These are phyloP conservation scores for Spinibarbus caldwelli DNA, from an alignment of 2,797 vertebrate species.

Conservation along the genomic window DNA sequence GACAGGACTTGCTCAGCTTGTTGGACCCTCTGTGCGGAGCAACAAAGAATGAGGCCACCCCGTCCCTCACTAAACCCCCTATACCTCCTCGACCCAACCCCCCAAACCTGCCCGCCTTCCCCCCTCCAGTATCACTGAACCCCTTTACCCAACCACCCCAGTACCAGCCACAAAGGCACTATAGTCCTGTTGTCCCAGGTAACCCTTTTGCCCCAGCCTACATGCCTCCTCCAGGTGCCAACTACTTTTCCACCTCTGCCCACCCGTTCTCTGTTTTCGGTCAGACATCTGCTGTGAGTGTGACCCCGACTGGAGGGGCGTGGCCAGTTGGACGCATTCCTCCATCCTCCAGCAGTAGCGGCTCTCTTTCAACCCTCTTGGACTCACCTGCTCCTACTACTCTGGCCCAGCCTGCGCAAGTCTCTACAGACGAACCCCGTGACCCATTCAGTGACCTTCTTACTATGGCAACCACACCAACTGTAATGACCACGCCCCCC, in stretches of 20 bases:
- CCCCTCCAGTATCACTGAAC: conserved; percentile 80
- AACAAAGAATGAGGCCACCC: conserved; percentile 39
- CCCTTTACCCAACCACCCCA: conserved; percentile 83
- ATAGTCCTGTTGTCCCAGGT: conserved; percentile 73
- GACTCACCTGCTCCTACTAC: conserved; percentile 68
- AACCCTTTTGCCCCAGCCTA: conserved; percentile 82
- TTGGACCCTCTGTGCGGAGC: conserved; percentile 85
- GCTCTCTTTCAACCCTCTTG: conserved; percentile 73
- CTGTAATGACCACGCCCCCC: conserved; percentile 71
- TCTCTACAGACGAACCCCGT: conserved; percentile 70
- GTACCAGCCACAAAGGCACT: conserved; percentile 74
- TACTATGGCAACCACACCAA: conserved; percentile 82
- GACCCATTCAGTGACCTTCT: conserved; percentile 95
- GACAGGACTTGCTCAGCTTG: conserved; percentile 84
- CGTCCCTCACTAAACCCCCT: conserved; percentile 68
- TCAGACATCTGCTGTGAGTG: conserved; percentile 75
- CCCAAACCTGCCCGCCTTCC: conserved; percentile 70
- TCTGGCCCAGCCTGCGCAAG: conserved; percentile 71
- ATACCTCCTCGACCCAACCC: conserved; percentile 76
- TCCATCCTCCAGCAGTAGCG: conserved; percentile 80
- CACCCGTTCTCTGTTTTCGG: conserved; percentile 82
- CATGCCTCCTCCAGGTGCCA: conserved; percentile 69
- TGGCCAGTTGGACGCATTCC: conserved; percentile 53
- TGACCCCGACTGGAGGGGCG: conserved; percentile 16
- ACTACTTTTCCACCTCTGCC: conserved; percentile 76